Evolutionary conservation across 2,113 vertebrate species (phyloP), one percentile per base, ranked within the genome.

Genomic region (Herpailurus yagouaroundi): DNA sequence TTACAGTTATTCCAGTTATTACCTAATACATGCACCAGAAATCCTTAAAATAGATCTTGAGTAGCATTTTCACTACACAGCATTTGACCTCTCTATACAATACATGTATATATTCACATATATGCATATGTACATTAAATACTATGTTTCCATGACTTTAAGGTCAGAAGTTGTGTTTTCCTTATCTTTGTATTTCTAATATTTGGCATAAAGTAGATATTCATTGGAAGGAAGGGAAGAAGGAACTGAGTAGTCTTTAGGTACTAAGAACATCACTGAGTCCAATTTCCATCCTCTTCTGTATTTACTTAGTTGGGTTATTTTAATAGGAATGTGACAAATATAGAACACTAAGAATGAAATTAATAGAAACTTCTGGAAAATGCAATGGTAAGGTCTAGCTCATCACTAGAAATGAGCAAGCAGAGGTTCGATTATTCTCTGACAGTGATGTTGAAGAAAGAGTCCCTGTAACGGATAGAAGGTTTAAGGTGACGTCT

Each of bases 21-120:
- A 36, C 33, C 64, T 92, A 82, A 64, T 81, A 66, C 73, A 55
- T 74, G n/a, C 33, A 71, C 10, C 57, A 66, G n/a, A 97, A 60
- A 91, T 96, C 48, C 33, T 92, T 95, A 94, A 85, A 97, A 95
- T 63, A 55, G 29, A 83, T 82, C 41, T 87, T 90, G n/a, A 91
- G 12, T 87, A 90, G 33, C 50, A 92, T 82, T 97, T 90, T 93
- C 48, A 85, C 11, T 73, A 5, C 68, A 45, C 0, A 76, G 9
- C 73, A 7, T 96, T 88, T 90, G 83, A 8, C 66, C 45, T 91
- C 3, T 73, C 1, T 80, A 27, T 15, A 23, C 50, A 45, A 16
- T 82, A 29, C 60, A 48, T 93, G 68, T 57, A 55, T 92, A 36
- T 76, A 29, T 91, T 73, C 9, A 77, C 7, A 27, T 63, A 57